Conservation (phyloP, 2,797 vertebrate genomes). For the Acropternis orthonyx region DNA sequence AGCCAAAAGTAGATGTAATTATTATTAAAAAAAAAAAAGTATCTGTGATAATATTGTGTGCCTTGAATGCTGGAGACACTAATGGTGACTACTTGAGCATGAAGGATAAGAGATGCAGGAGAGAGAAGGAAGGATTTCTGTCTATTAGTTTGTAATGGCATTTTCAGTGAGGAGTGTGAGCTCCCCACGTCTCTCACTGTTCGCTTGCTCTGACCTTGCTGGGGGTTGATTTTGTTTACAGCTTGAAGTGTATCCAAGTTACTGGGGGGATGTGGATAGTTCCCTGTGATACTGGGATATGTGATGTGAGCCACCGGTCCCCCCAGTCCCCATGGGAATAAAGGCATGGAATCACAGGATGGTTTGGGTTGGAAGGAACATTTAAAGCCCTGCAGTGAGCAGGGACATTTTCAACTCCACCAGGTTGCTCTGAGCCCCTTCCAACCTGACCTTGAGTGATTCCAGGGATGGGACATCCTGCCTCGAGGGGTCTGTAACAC, state of each 20-base stretch:
- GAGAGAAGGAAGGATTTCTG: conserved; percentile 18
- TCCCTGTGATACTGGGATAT: background rate
- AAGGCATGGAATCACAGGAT: background rate
- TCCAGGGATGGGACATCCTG: background rate
- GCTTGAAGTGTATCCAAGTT: background rate
- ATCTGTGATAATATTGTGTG: background rate
- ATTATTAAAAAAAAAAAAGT: background rate
- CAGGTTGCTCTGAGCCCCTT: background rate
- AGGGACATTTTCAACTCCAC: background rate
- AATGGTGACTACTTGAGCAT: conserved; percentile 44
- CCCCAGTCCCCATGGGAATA: background rate
- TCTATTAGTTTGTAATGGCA: background rate
- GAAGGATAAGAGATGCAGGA: conserved; percentile 48
- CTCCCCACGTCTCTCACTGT: background rate
- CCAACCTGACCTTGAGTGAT: background rate
- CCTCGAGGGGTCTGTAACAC: background rate
- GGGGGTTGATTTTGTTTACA: background rate
- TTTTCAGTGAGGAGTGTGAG: background rate
- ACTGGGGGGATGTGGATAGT: rapidly evolving
- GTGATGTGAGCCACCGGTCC: background rate
- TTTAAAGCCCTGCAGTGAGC: background rate
- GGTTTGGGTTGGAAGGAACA: background rate
- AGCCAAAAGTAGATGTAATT: conserved; percentile 8
- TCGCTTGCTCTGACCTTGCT: conserved; percentile 29
- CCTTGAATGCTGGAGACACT: background rate